Evolutionary conservation across 2,113 vertebrate species (phyloP).

Genomic region (Fulica atra): DNA sequence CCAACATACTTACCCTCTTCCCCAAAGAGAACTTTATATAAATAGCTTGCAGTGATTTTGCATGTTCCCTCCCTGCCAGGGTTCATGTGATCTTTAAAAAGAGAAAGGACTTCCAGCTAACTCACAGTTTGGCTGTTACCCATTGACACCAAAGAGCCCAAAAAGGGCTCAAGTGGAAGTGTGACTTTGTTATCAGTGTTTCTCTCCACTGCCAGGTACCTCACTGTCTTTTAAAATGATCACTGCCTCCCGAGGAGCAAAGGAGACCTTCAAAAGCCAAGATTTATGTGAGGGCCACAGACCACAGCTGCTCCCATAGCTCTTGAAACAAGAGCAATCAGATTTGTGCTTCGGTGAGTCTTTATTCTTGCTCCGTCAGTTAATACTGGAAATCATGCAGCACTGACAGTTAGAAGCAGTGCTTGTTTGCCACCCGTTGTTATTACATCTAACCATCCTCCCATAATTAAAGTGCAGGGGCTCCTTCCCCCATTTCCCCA

Average conservation of each 20-base stretch:
- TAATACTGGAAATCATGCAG: not conserved
- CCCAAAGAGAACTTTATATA: not conserved
- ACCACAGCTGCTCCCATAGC: not conserved
- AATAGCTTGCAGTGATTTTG: not conserved
- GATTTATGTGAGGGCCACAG: not conserved
- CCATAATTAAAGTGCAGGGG: not conserved
- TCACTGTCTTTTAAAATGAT: not conserved
- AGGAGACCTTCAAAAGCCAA: not conserved
- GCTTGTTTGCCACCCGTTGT: not conserved
- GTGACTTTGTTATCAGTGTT: not conserved
- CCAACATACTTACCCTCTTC: not conserved
- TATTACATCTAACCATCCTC: not conserved
- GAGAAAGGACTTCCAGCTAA: not conserved
- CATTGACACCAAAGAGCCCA: not conserved
- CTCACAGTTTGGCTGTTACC: not conserved
- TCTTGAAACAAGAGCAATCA: not conserved
- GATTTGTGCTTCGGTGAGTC: not conserved
- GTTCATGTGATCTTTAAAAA: not conserved
- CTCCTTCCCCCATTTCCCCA: not conserved
- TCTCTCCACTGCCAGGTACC: not conserved
- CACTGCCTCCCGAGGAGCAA: not conserved
- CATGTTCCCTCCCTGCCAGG: not conserved
- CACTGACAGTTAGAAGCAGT: not conserved
- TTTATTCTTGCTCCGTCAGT: not conserved
- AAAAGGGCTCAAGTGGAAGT: not conserved